A percentile compares a stretch with the other conserved stretches of the same genome.
Conservation (phyloP, 2,797 vertebrate genomes). For the Ispidina picta region DNA sequence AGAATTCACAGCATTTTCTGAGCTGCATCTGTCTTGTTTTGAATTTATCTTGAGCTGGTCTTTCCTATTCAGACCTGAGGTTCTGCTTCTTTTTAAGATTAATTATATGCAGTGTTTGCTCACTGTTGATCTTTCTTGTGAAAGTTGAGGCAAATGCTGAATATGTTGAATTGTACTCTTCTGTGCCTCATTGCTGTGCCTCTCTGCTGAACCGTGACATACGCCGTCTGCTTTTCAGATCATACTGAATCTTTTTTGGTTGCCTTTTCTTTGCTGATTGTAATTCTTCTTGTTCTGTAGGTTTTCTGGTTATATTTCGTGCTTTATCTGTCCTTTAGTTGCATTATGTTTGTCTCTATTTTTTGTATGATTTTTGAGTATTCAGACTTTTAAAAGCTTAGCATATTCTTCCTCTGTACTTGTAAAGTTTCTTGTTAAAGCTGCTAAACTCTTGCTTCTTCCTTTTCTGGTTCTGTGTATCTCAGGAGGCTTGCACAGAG, state of each 20-base stretch:
- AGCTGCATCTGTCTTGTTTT: not conserved
- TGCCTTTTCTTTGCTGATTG: not conserved
- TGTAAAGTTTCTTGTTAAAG: not conserved
- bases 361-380: not conserved
- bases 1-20: not conserved
- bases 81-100: not conserved
- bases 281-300: not conserved
- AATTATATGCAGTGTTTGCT: not conserved
- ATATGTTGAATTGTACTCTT: not conserved
- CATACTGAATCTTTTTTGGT: not conserved
- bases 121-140: not conserved
- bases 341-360: not conserved
- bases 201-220: not conserved
- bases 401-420: fast-evolving
- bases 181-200: not conserved
- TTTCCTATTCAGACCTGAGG: not conserved
- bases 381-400: not conserved
- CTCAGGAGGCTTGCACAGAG: not conserved
- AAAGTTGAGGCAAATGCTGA: not conserved
- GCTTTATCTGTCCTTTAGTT: not conserved
- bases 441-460: not conserved
- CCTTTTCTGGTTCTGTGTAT: not conserved
- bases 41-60: not conserved
- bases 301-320: not conserved
- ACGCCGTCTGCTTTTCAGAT: not conserved